Conservation (phyloP, 2,797 vertebrate species). For the Leptatherina wallacei region DNA sequence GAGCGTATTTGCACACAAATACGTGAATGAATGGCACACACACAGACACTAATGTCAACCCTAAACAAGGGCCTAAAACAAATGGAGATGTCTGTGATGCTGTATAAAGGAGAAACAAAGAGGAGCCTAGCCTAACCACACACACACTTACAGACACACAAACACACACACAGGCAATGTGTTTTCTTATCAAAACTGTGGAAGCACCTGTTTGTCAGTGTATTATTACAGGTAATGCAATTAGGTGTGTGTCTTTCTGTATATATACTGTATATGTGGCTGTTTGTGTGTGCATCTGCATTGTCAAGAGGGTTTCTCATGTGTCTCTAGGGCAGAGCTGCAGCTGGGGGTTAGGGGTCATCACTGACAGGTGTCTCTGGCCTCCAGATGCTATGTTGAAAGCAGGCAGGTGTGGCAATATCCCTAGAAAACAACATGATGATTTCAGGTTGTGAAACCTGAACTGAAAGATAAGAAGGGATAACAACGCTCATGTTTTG, state of each 20-base stretch:
- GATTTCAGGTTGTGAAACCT: conserved; percentile 1
- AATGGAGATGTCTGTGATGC: conserved; percentile 38
- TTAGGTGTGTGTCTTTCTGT: conserved; percentile 54
- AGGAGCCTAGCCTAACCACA: conserved; percentile 15
- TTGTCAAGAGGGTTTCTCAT: conserved; percentile 50
- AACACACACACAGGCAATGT: background rate
- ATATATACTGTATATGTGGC: conserved; percentile 12
- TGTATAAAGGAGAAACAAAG: conserved; percentile 62
- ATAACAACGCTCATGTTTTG: background rate
- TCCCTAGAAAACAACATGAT: conserved; percentile 17
- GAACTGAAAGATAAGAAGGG: background rate
- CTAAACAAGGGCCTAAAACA: conserved; percentile 41
- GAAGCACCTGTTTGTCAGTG: conserved; percentile 59
- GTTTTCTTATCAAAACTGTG: conserved; percentile 46
- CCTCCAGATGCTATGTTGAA: conserved; percentile 54
- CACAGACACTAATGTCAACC: conserved; percentile 25
- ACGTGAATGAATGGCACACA: conserved; percentile 41
- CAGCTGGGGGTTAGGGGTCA: conserved; percentile 75
- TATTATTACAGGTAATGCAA: conserved; percentile 70
- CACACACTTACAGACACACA: too few relatives aligned
- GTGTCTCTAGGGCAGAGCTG: conserved; percentile 57
- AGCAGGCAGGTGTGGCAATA: conserved; percentile 58
- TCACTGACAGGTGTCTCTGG: conserved; percentile 73
- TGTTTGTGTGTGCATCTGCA: conserved; percentile 32
- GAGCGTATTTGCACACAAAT: conserved; percentile 71